These are phyloP conservation scores for Hystrix cristata DNA, from an alignment of 2,113 vertebrate genomes.

Conservation along the genomic window DNA sequence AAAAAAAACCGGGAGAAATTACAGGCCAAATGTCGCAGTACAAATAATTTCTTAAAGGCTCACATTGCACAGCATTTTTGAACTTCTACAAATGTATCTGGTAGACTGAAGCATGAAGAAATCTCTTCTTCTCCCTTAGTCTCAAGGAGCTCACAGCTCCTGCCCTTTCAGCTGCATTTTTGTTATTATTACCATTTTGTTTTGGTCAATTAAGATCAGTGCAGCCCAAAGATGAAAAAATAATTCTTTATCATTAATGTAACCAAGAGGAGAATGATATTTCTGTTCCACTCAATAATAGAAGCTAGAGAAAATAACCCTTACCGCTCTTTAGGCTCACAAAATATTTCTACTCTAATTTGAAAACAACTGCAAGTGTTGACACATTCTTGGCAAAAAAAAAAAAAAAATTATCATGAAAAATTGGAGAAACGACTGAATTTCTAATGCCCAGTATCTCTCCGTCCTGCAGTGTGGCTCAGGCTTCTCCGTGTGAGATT, in stretches of 20 bases:
- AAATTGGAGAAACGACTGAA: conserved; percentile 5
- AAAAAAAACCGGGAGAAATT: neutral
- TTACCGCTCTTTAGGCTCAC: neutral
- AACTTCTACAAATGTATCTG: neutral
- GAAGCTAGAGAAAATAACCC: conserved; percentile 4
- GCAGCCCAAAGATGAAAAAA: neutral
- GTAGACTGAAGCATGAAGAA: neutral
- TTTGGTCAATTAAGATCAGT: neutral
- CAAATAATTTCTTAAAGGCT: neutral
- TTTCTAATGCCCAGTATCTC: neutral
- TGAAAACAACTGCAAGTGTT: conserved; percentile 61
- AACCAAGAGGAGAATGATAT: neutral
- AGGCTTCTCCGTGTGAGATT: neutral
- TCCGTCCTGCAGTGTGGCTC: neutral
- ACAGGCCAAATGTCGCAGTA: neutral
- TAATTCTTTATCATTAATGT: neutral
- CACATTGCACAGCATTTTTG: neutral
- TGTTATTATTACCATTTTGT: neutral
- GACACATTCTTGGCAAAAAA: conserved; percentile 70
- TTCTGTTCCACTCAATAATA: neutral
- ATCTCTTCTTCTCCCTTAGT: neutral
- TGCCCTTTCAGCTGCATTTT: neutral
- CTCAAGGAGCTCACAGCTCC: neutral
- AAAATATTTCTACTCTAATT: conserved; percentile 12
- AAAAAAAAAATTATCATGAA: conserved; percentile 1